phyloP scores from a whole-genome alignment of 2,797 vertebrate genomes.

The Chaetophractus vellerosus region DNA sequence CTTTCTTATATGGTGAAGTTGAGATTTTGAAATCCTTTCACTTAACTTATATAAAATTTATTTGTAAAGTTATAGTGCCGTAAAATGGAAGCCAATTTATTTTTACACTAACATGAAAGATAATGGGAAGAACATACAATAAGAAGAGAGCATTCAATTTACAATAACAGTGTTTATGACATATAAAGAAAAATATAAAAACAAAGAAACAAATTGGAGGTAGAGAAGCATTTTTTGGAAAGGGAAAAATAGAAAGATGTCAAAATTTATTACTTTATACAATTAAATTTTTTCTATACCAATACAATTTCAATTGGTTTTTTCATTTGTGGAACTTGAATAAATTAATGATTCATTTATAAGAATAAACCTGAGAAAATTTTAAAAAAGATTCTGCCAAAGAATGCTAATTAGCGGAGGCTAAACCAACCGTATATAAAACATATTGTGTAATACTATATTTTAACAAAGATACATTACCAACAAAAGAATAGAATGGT shows the following conservation, averaged over 20 bases:
- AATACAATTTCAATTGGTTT: background rate
- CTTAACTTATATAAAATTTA: background rate
- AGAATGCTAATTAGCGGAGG: background rate
- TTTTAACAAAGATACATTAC: background rate
- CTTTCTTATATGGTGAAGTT: background rate
- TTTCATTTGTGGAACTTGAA: background rate
- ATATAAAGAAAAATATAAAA: background rate
- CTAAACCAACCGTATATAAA: background rate
- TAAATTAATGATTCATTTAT: slow-evolving; percentile 14
- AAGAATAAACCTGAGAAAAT: background rate
- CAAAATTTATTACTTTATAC: background rate
- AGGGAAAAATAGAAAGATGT: slow-evolving; percentile 2
- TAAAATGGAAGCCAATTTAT: slow-evolving; percentile 17
- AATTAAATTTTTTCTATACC: background rate
- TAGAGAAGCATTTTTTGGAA: background rate
- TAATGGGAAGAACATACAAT: background rate
- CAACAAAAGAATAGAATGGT: background rate
- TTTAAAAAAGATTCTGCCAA: background rate
- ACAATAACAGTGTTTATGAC: background rate
- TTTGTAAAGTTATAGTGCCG: background rate
- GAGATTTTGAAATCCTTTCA: background rate
- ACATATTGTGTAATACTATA: background rate
- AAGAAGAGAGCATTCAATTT: background rate
- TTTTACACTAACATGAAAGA: background rate
- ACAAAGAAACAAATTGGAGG: background rate